Conservation (phyloP, 2,888 invertebrate genomes). For the Acrobasis suavella region DNA sequence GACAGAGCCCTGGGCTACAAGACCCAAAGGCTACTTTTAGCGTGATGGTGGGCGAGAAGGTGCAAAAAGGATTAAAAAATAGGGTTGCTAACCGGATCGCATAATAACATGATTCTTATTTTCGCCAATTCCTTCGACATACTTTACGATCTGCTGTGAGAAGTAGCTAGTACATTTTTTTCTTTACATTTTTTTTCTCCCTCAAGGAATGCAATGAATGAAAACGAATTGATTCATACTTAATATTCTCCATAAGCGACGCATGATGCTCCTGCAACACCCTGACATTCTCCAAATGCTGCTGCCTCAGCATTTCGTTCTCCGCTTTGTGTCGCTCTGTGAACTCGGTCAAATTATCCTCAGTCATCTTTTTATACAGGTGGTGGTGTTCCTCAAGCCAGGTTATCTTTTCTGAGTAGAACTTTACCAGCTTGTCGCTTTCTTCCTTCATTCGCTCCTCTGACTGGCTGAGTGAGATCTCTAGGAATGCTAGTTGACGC, state of each 20-base stretch:
- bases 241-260: conserved; percentile 82
- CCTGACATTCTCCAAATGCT: conserved; percentile 72
- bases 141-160: no score
- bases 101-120: no score
- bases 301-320: conserved; percentile 65
- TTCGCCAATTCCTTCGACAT: no score
- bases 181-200: no score
- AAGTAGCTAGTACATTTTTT: no score
- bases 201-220: no score
- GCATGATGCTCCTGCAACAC: conserved; percentile 76
- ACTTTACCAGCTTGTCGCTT: conserved; percentile 73
- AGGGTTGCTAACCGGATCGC: no score
- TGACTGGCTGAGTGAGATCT: conserved; percentile 78
- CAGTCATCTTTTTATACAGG: conserved; percentile 73
- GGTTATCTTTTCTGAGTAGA: conserved; percentile 76
- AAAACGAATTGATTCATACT: conserved; percentile 45
- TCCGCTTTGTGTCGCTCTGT: conserved; percentile 72
- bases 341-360: conserved; percentile 72
- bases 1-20: no score
- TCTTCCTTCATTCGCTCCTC: conserved; percentile 84
- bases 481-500: conserved; percentile 82
- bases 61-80: no score
- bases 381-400: conserved; percentile 80
- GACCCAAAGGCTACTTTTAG: no score
- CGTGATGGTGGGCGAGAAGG: no score